Conservation (phyloP, 2,113 vertebrate genomes). For the Microcebus tavaratra region DNA sequence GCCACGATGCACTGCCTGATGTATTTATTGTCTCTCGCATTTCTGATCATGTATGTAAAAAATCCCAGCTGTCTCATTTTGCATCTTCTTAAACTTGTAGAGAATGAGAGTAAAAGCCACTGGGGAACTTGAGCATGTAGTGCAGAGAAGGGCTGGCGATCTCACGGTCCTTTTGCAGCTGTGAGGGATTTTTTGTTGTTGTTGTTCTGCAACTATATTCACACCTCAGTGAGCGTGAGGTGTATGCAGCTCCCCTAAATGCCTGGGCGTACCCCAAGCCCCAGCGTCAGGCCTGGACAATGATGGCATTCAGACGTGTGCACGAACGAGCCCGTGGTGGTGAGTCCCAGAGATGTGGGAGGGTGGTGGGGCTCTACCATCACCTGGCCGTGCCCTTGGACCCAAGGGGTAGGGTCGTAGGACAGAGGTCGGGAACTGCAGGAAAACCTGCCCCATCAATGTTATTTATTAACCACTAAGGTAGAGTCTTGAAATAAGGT, state of each 20-base stretch:
- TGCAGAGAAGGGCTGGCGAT: not conserved
- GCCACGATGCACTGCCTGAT: accelerated
- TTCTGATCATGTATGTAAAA: accelerated
- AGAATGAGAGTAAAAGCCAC: not conserved
- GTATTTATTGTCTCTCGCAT: too few species aligned
- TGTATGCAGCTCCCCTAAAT: not conserved
- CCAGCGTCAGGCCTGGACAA: accelerated
- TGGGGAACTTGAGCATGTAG: accelerated
- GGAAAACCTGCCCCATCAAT: not conserved
- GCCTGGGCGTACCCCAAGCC: not conserved
- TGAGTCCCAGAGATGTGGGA: not conserved
- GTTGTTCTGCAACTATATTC: not conserved
- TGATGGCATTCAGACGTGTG: not conserved
- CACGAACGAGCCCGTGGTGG: too few species aligned
- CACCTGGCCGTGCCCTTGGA: accelerated
- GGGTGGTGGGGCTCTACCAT: not conserved
- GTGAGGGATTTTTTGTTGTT: not conserved
- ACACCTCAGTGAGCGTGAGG: not conserved
- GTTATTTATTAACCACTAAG: not conserved
- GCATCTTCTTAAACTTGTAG: not conserved
- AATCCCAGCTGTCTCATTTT: not conserved
- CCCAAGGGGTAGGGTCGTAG: not conserved
- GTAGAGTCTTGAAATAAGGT: not conserved
- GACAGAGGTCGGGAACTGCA: not conserved
- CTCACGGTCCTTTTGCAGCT: not conserved